Conservation (phyloP, 1,140 invertebrate species). For the Teleogryllus occipitalis region DNA sequence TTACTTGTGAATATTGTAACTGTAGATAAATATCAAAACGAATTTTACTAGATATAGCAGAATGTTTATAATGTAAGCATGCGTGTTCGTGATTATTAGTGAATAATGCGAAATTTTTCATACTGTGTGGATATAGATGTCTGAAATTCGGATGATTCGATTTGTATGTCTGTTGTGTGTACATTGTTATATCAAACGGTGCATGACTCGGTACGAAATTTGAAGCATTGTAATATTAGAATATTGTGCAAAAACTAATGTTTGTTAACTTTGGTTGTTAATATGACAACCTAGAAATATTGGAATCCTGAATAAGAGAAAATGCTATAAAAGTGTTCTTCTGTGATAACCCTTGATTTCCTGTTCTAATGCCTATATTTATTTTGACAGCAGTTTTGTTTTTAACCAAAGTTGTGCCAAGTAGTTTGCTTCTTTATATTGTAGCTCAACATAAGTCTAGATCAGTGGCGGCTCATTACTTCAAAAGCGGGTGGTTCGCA, state of each 20-base stretch:
- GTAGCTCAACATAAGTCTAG: no score
- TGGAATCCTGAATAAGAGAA: neutral
- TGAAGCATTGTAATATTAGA: conserved; percentile 1
- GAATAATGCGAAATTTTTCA: neutral
- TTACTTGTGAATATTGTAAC: neutral
- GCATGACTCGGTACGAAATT: neutral
- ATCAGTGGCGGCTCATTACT: no score
- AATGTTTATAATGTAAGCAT: neutral
- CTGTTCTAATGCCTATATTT: no score
- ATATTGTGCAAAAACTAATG: neutral
- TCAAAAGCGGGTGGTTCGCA: no score
- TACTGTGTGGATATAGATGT: neutral
- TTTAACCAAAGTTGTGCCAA: no score
- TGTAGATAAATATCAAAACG: neutral
- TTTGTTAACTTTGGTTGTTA: neutral
- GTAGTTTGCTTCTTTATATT: no score
- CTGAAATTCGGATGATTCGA: neutral
- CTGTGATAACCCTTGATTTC: no score
- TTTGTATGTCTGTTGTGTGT: neutral
- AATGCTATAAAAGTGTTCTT: neutral
- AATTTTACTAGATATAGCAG: neutral
- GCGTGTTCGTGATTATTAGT: neutral
- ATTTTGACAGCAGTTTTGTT: no score
- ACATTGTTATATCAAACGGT: neutral
- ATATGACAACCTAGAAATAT: neutral